Evolutionary conservation across 2,797 vertebrate species (phyloP).

Genomic region (Pseudocheirus occidentalis): DNA sequence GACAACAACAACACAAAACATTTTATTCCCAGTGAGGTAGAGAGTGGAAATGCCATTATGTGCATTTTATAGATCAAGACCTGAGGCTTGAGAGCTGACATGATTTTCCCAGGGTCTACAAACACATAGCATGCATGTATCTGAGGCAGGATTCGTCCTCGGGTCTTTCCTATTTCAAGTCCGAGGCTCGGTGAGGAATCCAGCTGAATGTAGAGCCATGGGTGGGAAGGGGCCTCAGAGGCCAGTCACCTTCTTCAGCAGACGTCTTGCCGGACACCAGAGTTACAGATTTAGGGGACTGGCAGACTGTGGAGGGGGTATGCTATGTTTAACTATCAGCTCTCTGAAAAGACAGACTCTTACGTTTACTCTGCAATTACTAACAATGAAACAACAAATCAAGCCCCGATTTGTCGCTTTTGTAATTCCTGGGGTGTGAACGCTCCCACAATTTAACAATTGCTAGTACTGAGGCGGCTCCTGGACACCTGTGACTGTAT

Average conservation of each 20-base stretch:
- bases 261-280: background rate
- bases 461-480: background rate
- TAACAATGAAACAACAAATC: too few species aligned
- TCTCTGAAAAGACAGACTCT: too few species aligned
- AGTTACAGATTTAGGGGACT: background rate
- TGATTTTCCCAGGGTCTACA: too few species aligned
- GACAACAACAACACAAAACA: background rate
- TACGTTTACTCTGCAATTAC: too few species aligned
- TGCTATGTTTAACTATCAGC: too few species aligned
- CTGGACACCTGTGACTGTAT: background rate
- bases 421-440: background rate
- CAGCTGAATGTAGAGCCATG: background rate
- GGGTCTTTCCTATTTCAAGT: too few species aligned
- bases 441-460: background rate
- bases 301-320: background rate
- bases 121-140: too few species aligned
- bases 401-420: too few species aligned
- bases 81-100: background rate
- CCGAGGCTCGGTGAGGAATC: background rate
- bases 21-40: background rate
- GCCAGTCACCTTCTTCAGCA: background rate
- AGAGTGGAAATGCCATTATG: background rate
- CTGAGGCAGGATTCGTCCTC: too few species aligned
- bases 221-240: background rate
- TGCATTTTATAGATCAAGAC: background rate